Evolutionary conservation across 2,113 vertebrate species (phyloP), one percentile per base, ranked within the genome.

Genomic region (Oriolus oriolus): DNA sequence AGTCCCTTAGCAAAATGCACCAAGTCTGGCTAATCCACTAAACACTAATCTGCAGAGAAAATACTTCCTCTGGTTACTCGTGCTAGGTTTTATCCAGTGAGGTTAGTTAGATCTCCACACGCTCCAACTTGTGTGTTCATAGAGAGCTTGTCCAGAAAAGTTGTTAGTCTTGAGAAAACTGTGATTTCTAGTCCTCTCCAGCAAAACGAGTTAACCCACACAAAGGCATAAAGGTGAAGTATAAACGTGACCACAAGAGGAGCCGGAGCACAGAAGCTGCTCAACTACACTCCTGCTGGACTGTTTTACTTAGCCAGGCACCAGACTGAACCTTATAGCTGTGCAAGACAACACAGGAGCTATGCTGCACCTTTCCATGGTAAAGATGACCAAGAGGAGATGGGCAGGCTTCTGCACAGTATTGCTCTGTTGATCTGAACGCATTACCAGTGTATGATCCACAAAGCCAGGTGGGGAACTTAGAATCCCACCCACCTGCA

Each of bases 81-180:
- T 0, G 0, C 35, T 49, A 35, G 15, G 28, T 64, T 87, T 47
- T 42, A 21, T 10, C 26, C 0, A 0, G 3, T 52, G 42, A 71
- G 28, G 9, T 61, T n/a, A 50, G 6, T 44, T 66, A 66, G 7
- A 49, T 33, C 22, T 65, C 26, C 47, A 73, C 26, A 23, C 15
- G 47, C 6, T 80, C 37, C 22, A 33, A 8, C 19, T 39, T 56
- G 23, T 8, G 27, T 60, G n/a, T 53, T 61, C 45, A 20, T 13
- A 42, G 64, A 53, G 27, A 56, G 4, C 11, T 87, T 39, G 8
- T 47, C 22, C 30, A 44, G 39, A 60, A 64, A 30, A 64, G 9
- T 22, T 64, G 18, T 5, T 57, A 14, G 14, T 50, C 39, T 44
- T 6, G 30, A 83, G 53, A 71, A 60, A 11, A 50, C 31, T 30